Conservation (phyloP, 2,888 invertebrate genomes). For the Lasioglossum leucozonium region DNA sequence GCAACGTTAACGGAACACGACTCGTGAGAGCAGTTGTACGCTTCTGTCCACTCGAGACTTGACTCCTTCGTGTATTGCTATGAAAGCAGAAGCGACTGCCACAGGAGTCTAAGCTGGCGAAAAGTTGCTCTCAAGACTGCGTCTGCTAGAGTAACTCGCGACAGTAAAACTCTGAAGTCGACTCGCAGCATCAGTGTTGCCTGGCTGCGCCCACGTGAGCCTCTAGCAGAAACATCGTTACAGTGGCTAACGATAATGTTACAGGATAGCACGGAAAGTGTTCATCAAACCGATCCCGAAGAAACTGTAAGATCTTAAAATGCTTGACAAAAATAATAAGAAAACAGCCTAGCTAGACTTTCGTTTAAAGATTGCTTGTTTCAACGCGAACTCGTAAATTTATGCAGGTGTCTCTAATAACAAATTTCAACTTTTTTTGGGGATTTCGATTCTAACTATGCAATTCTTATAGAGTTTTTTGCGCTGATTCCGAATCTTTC, state of each 20-base stretch:
- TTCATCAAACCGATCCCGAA: not conserved
- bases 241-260: not conserved
- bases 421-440: no score
- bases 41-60: conserved; percentile 7
- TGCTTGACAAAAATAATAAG: not conserved
- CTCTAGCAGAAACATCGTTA: not conserved
- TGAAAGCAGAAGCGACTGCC: conserved; percentile 2
- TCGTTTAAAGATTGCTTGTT: no score
- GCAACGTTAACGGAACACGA: not conserved
- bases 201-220: not conserved
- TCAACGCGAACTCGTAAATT: not conserved
- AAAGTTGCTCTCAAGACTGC: not conserved
- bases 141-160: not conserved
- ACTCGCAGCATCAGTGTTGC: not conserved
- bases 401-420: not conserved
- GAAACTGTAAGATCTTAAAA: not conserved
- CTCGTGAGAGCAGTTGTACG: not conserved
- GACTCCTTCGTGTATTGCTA: not conserved
- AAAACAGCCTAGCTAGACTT: not conserved
- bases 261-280: not conserved
- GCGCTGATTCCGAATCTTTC: no score
- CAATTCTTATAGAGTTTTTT: no score
- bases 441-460: no score
- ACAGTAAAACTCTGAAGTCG: not conserved
- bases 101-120: not conserved